Evolutionary conservation across 2,113 vertebrate species (phyloP).

Genomic region (Sturnira hondurensis): DNA sequence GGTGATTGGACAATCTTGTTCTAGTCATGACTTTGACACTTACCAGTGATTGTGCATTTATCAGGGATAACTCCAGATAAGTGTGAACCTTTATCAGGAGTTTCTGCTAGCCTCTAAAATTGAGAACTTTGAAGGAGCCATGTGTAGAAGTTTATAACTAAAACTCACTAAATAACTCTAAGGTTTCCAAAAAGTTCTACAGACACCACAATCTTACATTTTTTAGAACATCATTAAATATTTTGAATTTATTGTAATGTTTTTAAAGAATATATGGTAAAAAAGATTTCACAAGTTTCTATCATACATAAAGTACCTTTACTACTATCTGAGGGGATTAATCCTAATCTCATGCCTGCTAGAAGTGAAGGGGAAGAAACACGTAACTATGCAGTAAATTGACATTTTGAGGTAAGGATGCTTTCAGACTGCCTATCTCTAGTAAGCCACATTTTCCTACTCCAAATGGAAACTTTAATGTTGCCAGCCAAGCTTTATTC

Average conservation of each 20-base stretch:
- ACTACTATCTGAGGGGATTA: constrained; percentile 76
- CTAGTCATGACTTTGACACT: not conserved
- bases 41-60: not conserved
- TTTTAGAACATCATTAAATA: constrained; percentile 68
- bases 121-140: constrained; percentile 8
- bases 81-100: not conserved
- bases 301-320: constrained; percentile 56
- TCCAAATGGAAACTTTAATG: constrained; percentile 87
- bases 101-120: not conserved
- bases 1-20: not conserved
- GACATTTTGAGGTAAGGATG: constrained; percentile 77
- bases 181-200: not conserved
- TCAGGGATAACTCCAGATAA: constrained; percentile 54
- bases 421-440: constrained; percentile 85
- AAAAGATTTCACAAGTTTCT: constrained; percentile 62
- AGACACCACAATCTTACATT: constrained; percentile 42
- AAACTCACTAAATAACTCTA: not conserved
- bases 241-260: constrained; percentile 67
- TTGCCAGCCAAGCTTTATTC: constrained; percentile 81
- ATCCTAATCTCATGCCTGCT: constrained; percentile 72
- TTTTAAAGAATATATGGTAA: constrained; percentile 41
- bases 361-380: constrained; percentile 48
- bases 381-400: constrained; percentile 51
- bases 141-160: not conserved
- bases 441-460: constrained; percentile 87